Conservation (phyloP, 2,888 invertebrate genomes). For the Leucophora obtusa region DNA sequence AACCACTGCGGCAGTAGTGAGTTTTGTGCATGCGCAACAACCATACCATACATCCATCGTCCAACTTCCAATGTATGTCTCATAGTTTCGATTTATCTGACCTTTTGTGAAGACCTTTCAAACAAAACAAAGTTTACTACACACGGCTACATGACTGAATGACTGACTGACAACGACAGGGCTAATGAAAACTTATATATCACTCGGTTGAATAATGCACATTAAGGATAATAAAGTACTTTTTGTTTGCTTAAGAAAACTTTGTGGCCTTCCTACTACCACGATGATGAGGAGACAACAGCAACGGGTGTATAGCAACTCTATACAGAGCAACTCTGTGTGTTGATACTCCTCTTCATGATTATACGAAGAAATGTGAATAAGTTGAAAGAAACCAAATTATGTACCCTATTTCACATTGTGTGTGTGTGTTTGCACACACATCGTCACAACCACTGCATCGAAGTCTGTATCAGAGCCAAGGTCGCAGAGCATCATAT, state of each 20-base stretch:
- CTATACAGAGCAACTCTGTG: conserved; percentile 17
- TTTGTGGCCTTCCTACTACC: conserved; percentile 49
- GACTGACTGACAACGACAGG: conserved; percentile 60
- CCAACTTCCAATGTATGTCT: conserved; percentile 4
- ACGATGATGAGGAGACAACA: conserved; percentile 26
- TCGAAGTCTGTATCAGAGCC: conserved; percentile 43
- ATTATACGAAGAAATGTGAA: conserved; percentile 34
- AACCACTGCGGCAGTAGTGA: not conserved
- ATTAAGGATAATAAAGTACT: conserved; percentile 69
- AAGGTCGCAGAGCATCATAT: conserved; percentile 62
- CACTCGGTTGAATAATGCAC: conserved; percentile 67
- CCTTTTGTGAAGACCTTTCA: conserved; percentile 62
- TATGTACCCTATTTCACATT: conserved; percentile 4
- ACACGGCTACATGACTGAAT: conserved; percentile 50
- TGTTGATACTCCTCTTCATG: conserved; percentile 29
- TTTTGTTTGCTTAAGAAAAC: conserved; percentile 65
- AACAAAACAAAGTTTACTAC: conserved; percentile 42
- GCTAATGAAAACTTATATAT: conserved; percentile 69
- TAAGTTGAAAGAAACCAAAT: not conserved
- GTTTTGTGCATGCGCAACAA: conserved; percentile 43
- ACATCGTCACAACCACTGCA: conserved; percentile 6
- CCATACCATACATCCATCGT: conserved; percentile 25
- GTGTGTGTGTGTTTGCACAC: conserved; percentile 17
- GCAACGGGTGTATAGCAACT: conserved; percentile 22
- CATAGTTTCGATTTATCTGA: conserved; percentile 62